Evolutionary conservation across 2,888 invertebrate species (phyloP), one percentile per base, ranked within the genome.

Genomic region (Trachelus troglodyta): DNA sequence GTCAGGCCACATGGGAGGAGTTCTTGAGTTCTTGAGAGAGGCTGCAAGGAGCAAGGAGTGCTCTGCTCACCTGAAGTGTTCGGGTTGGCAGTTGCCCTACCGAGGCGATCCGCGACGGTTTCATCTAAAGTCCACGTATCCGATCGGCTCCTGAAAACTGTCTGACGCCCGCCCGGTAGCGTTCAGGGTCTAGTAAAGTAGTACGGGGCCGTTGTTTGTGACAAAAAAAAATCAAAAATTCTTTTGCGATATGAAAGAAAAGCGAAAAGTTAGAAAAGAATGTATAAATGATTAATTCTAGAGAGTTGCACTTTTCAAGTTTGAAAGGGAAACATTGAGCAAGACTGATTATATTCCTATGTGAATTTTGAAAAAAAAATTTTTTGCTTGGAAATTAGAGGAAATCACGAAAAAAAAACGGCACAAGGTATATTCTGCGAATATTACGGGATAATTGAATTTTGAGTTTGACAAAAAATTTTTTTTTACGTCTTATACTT

Each of bases 11-110:
- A 85, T 85, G 86, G 86, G 86, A 86, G 86, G 86, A 86, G 86
- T 85, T 85, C 83, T 79, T 81, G 82, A 83, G 83, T 85, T 82
- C 79, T 81, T 84, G 76, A 76, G 76, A 74, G 79, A 79, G 76
- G 76, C 76, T 74, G 79, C 34, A 75, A 75, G 73, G 78, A 77
- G 79, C 79, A 80, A 79, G 69, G 78, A 76, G 75, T 76, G 88
- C 88, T 85, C 84, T 89, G 83, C 83, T 84, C 87, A 84, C 86
- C 86, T 83, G 85, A 83, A 85, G 83, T 83, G 86, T 85, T 87
- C 89, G 86, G 85, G 87, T 40, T 89, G 89, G 87, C 88, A 88
- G 88, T 88, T 85, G 87, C 86, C 87, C 87, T 83, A 86, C 84
- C 82, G 87, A 87, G 86, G 85, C 85, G 87, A 83, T 86, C 87